Conservation (phyloP, 2,113 vertebrate species). For the Coptodon rendalli region DNA sequence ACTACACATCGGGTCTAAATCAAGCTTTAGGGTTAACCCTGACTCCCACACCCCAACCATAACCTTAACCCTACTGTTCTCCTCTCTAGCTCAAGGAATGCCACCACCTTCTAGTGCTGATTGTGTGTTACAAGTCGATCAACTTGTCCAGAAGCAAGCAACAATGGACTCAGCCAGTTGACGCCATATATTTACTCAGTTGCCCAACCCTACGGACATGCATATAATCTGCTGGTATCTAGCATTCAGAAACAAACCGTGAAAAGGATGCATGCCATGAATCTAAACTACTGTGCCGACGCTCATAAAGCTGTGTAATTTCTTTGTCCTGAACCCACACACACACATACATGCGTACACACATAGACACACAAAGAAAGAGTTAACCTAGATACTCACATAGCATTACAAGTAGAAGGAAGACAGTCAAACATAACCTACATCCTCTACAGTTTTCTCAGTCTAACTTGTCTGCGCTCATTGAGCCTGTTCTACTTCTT, state of each 20-base stretch:
- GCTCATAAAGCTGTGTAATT: background rate
- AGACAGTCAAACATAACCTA: background rate
- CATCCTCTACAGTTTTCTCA: slow-evolving; percentile 8
- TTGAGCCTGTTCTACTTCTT: slow-evolving; percentile 35
- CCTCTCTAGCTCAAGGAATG: background rate
- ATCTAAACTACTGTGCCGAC: background rate
- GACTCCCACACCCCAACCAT: background rate
- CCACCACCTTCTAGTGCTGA: background rate
- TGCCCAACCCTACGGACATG: background rate
- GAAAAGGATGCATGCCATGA: background rate
- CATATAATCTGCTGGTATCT: background rate
- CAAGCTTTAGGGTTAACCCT: background rate
- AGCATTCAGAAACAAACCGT: rapidly evolving
- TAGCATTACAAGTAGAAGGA: background rate
- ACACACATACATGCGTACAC: background rate
- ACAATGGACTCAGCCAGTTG: rapidly evolving
- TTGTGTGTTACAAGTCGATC: background rate
- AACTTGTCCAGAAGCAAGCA: background rate
- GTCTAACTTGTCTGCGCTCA: slow-evolving; percentile 1
- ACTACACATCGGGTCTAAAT: background rate
- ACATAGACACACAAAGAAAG: background rate
- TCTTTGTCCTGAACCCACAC: background rate
- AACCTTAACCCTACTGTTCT: rapidly evolving
- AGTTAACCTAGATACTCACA: background rate
- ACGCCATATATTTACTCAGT: background rate